Evolutionary conservation across 2,113 vertebrate species (phyloP).

Genomic region (Mohoua ochrocephala): DNA sequence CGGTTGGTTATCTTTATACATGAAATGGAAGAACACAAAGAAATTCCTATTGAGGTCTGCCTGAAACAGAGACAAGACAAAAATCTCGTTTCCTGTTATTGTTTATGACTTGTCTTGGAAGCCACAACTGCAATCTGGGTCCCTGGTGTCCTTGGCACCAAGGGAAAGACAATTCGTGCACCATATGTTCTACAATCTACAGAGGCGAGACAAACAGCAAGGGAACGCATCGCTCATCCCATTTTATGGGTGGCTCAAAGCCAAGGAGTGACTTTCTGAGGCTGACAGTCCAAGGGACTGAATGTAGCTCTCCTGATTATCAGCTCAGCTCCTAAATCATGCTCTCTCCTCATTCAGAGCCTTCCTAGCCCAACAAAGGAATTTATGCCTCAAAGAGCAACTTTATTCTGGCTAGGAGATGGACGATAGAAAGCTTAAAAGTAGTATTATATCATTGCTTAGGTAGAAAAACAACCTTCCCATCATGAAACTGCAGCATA

Average conservation of each 20-base stretch:
- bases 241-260: neutral
- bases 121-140: neutral
- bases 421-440: neutral
- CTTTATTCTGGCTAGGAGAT: neutral
- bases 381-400: neutral
- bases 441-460: neutral
- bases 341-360: neutral
- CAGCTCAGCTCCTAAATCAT: neutral
- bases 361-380: neutral
- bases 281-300: neutral
- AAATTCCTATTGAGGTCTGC: neutral
- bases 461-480: neutral
- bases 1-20: neutral
- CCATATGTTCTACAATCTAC: neutral
- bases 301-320: neutral
- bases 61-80: neutral
- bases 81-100: neutral
- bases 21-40: neutral
- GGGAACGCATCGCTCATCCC: neutral
- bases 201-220: neutral
- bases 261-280: neutral
- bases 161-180: neutral
- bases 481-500: neutral
- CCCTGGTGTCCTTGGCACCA: neutral
- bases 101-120: neutral